Evolutionary conservation across 2,888 invertebrate genomes (phyloP), one percentile per base, ranked within the genome.

Genomic region (Clunio marinus): DNA sequence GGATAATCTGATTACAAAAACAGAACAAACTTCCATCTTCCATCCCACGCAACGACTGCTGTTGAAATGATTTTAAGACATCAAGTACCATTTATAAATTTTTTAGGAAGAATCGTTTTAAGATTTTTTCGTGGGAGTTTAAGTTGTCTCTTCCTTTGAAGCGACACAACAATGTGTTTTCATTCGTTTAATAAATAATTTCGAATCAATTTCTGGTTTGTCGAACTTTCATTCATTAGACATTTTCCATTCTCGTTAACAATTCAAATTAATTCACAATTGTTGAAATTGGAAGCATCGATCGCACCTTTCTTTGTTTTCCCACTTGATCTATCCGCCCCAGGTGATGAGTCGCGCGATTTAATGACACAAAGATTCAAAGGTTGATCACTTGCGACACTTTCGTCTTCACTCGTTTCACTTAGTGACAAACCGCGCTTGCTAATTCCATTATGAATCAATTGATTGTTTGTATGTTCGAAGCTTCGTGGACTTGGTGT

Each of bases 311-410:
- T 73, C 62, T 71, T 73, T 51, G 57, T 15, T 62, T 69, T 70
- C 15, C 46, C 76, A 67, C 76, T 63, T 20, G 63, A 63, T 27
- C 46, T 24, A 25, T 63, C 45, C n/a, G 20, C 35, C 22, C 66
- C 66, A 15, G 66, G 76, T 10, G 74, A 71, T 37, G 73, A 70
- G 41, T 80, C 81, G 70, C 80, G 80, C 68, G 80, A 77, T 73
- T 83, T 83, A 70, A 83, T 81, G 76, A 85, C 83, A 69, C 84
- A 83, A 72, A 85, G 76, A 75, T 85, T 83, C 69, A 85, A 74
- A 5, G 85, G 85, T 75, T 84, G 83, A 72, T 85, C 85, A 46
- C 74, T 73, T 66, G 72, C 77, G 69, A 73, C 74, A 73, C 70
- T 71, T 74, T 80, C 73, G 74, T 81, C 74, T 75, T 81, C 74